Conservation (phyloP, 35 echinoderm and acorn worm genomes). For the Chiridota heheva region DNA sequence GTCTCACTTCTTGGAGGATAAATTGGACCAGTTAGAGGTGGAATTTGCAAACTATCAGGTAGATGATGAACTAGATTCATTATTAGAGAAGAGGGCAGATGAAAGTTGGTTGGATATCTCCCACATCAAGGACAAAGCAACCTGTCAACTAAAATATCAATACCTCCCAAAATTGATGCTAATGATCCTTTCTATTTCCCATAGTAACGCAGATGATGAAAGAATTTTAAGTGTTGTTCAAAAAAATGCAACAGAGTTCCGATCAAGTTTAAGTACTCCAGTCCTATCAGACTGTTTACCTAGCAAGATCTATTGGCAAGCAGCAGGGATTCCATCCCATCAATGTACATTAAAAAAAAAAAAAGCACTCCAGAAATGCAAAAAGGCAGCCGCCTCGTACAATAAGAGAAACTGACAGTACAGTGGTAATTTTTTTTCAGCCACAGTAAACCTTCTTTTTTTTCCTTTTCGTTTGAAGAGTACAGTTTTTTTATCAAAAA, state of each 20-base stretch:
- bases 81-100: neutral
- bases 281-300: slow-evolving; percentile 51
- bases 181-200: slow-evolving; percentile 54
- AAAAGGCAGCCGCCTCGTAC: no score
- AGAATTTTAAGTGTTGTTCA: slow-evolving; percentile 60
- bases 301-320: slow-evolving; percentile 40
- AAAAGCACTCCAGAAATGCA: no score
- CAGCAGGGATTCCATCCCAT: no score
- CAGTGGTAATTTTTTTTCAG: no score
- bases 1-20: neutral
- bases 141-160: neutral
- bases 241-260: slow-evolving; percentile 67
- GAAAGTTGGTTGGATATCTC: neutral
- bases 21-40: neutral
- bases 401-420: no score
- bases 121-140: neutral
- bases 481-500: no score
- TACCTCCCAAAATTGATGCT: neutral
- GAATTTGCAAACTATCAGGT: neutral
- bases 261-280: slow-evolving; percentile 35
- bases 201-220: slow-evolving; percentile 70
- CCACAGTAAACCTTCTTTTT: no score
- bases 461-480: no score
- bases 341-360: no score
- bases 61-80: neutral